Base-by-base conservation (phyloP, 2,888 invertebrate species). In the Thumatha senex region DNA sequence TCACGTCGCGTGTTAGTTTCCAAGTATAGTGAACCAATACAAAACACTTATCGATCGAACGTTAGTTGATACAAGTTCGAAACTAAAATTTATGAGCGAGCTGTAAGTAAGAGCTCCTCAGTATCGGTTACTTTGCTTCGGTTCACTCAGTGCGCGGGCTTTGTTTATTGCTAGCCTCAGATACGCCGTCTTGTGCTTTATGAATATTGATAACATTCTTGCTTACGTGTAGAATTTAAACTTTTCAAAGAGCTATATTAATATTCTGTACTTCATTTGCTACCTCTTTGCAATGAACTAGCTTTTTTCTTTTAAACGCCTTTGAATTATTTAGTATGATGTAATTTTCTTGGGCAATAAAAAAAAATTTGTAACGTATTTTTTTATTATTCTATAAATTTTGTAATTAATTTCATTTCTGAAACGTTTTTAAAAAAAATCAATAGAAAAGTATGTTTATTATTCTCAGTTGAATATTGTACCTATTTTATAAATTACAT, bases 21-120 rank as follows among this genome's bases (percentile, higher is more conserved):
- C 88, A 89, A 89, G 89, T 89, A 89, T 84, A 83, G 89, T n/a
- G 89, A 90, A 86, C 74, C 90, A 88, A 80, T 90, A 89, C 87
- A 90, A 90, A 89, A 87, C 77, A 80, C 83, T 82, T 89, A 90
- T 89, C 89, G 89, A 90, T 90, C 89, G 86, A 88, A 86, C 83
- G 85, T 84, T 86, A 78, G 81, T 78, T 81, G 76, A 74, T 85
- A 86, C 88, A 86, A 90, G 78, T 90, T 89, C 82, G 84, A 88
- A 90, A 89, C 87, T 86, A 82, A 85, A 89, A 90, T 90, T 90
- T 89, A 90, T 86, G 90, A 83, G 82, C 76, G 71, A 72, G 71
- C 72, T 70, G 75, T 81, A 82, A 83, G 81, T 80, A 81, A 84
- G 82, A 82, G 80, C 82, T 83, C 80, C 78, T 77, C 61, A 69